Evolutionary conservation across 2,113 vertebrate genomes (phyloP).

Genomic region (Leptodactylus fuscus): DNA sequence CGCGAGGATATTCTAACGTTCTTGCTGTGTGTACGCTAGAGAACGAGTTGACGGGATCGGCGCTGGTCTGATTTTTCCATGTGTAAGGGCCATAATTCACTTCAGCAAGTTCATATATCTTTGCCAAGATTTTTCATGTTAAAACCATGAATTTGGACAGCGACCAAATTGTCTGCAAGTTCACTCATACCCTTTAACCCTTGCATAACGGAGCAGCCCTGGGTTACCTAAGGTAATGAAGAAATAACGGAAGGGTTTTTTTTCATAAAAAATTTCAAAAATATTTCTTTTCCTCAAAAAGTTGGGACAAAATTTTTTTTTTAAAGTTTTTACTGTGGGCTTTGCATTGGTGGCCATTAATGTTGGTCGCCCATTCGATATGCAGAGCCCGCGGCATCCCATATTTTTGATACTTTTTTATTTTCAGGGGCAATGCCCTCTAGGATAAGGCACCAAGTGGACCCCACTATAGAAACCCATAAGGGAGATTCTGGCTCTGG

Average conservation of each 20-base stretch:
- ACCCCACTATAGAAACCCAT: not conserved
- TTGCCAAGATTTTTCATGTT: constrained; percentile 57
- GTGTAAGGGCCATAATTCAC: constrained; percentile 38
- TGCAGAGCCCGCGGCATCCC: too few species aligned
- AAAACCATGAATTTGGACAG: constrained; percentile 53
- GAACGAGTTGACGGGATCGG: not conserved
- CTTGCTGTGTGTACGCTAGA: not conserved
- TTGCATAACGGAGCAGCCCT: not conserved
- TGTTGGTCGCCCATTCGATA: too few species aligned
- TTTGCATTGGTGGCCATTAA: too few species aligned
- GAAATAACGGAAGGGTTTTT: not conserved
- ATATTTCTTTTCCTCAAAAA: too few species aligned
- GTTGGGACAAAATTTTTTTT: too few species aligned
- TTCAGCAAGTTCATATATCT: constrained; percentile 50
- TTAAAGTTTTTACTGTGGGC: too few species aligned
- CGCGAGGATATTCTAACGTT: not conserved
- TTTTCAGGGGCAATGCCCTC: not conserved
- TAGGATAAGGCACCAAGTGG: not conserved
- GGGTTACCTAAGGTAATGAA: constrained; percentile 37
- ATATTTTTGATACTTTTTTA: not conserved
- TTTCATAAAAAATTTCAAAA: not conserved
- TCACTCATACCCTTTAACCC: constrained; percentile 30
- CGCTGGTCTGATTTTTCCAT: constrained; percentile 36
- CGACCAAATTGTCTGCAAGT: constrained; percentile 40
- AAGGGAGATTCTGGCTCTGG: too few species aligned